Evolutionary conservation across 2,797 vertebrate species (phyloP), one percentile per base, ranked within the genome.

Genomic region (Trematomus bernacchii): DNA sequence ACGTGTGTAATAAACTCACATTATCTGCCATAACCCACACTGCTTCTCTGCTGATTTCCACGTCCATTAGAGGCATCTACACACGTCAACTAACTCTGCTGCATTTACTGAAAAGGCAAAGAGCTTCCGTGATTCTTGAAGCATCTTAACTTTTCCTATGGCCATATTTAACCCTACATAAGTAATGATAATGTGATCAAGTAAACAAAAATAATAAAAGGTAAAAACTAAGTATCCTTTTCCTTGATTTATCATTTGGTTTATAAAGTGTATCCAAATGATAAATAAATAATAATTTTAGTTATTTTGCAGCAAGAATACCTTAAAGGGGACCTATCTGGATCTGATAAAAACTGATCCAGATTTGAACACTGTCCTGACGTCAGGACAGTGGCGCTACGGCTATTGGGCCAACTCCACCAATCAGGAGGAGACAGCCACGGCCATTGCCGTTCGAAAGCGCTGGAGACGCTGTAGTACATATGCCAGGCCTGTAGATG

Each of bases 1-100:
- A 78, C 71, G 66, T 73, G 82, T 52, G 61, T 80, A 91, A 93
- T 92, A 91, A 92, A 92, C 76, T 85, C 79, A 78, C 79, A 91
- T 90, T 85, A 93, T 89, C 69, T 69, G 77, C 84, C 80, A 73
- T 86, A 83, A 85, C 60, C 78, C 47, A 50, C 68, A 86, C 77
- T 73, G 73, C 67, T 78, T 79, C 77, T 73, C 76, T 18, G 60
- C 67, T 6, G 33, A 79, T 67, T 72, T 51, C 18, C 7, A 62
- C 23, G 42, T 86, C 87, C 77, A 90, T 91, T 86, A 90, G 81
- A 59, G 37, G 23, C n/a, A 7, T 60, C 77, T 53, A 57, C 57
- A 21, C 48, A 67, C 18, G 60, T 77, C 79, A 46, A 78, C 77
- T 71, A 27, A 77, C 68, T 77, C 69, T 19, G 66, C 54, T 44